phyloP scores from a whole-genome alignment of 2,113 vertebrate genomes.

The Dissostichus mawsoni region DNA sequence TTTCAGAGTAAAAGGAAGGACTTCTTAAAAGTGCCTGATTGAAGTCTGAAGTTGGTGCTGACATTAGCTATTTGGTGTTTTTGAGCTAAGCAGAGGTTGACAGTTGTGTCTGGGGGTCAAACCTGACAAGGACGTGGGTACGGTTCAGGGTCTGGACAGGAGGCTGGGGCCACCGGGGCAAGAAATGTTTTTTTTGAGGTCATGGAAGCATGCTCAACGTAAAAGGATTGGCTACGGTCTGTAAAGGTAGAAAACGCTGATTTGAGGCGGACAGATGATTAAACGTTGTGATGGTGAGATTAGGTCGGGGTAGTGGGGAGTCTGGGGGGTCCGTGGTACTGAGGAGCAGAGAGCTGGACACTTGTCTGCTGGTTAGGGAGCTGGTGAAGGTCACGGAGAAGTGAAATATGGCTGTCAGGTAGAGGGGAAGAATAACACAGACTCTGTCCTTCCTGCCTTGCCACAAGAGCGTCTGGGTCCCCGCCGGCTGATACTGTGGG shows the following conservation, averaged over 20 bases:
- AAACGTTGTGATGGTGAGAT: conserved; percentile 34
- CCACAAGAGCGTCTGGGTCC: conserved; percentile 81
- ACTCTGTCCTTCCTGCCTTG: conserved; percentile 84
- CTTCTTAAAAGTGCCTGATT: conserved; percentile 33
- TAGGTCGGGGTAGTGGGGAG: conserved; percentile 37
- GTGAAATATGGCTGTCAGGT: conserved; percentile 86
- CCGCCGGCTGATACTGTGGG: conserved; percentile 84
- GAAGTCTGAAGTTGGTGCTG: conserved; percentile 32
- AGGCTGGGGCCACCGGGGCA: conserved; percentile 59
- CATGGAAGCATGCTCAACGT: conserved; percentile 41
- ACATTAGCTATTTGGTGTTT: conserved; percentile 25
- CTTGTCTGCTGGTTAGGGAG: conserved; percentile 62
- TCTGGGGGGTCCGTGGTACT: conserved; percentile 3
- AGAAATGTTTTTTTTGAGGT: conserved; percentile 54
- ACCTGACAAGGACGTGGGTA: conserved; percentile 56
- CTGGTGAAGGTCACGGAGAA: conserved; percentile 72
- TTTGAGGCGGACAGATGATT: conserved; percentile 44
- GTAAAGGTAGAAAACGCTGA: conserved; percentile 21
- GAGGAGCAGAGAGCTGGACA: conserved; percentile 43
- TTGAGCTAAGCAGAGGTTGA: conserved; percentile 30
- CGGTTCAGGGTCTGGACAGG: conserved; percentile 75
- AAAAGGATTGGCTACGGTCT: conserved; percentile 28
- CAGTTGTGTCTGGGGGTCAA: conserved; percentile 55
- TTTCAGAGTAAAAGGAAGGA: conserved; percentile 36
- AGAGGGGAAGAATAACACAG: conserved; percentile 86